Evolutionary conservation across 2,113 vertebrate species (phyloP), one percentile per base, ranked within the genome.

Genomic region (Setophaga kirtlandii): DNA sequence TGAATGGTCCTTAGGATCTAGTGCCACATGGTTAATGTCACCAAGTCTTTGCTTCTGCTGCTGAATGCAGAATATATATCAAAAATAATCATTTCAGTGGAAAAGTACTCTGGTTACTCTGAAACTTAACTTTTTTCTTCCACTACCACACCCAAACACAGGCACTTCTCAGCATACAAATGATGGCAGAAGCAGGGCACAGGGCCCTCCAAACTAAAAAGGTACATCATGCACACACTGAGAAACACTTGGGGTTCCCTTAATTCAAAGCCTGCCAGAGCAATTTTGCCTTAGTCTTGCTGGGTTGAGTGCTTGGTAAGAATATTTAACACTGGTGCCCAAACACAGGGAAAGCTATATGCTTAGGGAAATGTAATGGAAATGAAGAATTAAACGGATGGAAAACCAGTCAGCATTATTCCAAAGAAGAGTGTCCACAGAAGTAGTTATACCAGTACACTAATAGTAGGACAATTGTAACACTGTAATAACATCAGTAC

Each of bases 321-420:
- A 83, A 50, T 21, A 70, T 42, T 80, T 80, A 56, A 55, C 41
- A 60, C 35, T 4, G 1, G 18, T 62, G 17, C 55, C 42, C 9
- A 8, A 90, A 92, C 21, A 44, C 27, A 55, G 37, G 55, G 60
- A 93, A 81, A 82, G 42, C 62, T 80, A 70, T 33, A 74, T 78
- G 76, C 60, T 87, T 91, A 87, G 56, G 89, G 65, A 95, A 94
- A 94, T 84, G 55, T 9, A 80, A 88, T 83, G 83, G 83, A 93
- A 93, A 95, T 90, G 47, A 88, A 65, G 75, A 88, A 92, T 63
- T 94, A 70, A 95, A 75, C 3, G 1, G 86, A 92, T 91, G 79
- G 90, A 93, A 96, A 93, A 77, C 2, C 46, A 90, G 59, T 6
- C 50, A 70, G 75, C 71, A 67, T 95, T 70, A 93, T 63, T 81